These are phyloP conservation scores for Zophobas atratus DNA, from an alignment of 1,140 invertebrate genomes.

Conservation along the genomic window DNA sequence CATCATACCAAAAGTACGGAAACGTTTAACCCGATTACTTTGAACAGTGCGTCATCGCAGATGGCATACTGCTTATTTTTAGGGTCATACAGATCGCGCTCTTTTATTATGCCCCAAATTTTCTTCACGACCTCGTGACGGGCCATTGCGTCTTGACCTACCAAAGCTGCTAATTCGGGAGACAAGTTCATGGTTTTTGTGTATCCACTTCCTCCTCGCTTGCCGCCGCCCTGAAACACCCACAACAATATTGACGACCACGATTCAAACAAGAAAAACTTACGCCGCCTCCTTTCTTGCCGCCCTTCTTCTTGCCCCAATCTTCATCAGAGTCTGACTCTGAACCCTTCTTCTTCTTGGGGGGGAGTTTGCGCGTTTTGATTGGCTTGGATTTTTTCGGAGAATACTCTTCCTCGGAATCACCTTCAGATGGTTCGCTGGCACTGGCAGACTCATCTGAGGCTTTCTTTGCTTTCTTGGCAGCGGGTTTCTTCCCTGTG, in stretches of 20 bases:
- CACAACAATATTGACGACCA: background rate
- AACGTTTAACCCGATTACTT: slow-evolving; percentile 93
- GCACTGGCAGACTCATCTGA: slow-evolving; percentile 74
- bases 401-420: slow-evolving; percentile 79
- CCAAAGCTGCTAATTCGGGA: slow-evolving; percentile 86
- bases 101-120: slow-evolving; percentile 94
- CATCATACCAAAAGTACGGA: slow-evolving; percentile 96
- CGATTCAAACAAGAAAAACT: slow-evolving; percentile 52
- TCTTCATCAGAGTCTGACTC: slow-evolving; percentile 85
- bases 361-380: slow-evolving; percentile 67
- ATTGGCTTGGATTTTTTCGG: slow-evolving; percentile 73
- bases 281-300: slow-evolving; percentile 66
- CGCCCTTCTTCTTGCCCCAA: slow-evolving; percentile 79
- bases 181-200: slow-evolving; percentile 88
- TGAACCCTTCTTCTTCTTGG: slow-evolving; percentile 81
- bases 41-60: slow-evolving; percentile 91
- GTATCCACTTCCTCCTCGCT: slow-evolving; percentile 81
- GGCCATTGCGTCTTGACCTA: slow-evolving; percentile 88
- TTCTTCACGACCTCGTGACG: slow-evolving; percentile 95
- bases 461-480: slow-evolving; percentile 74
- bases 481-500: slow-evolving; percentile 71
- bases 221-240: slow-evolving; percentile 58
- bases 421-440: slow-evolving; percentile 74
- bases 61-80: slow-evolving; percentile 96
- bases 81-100: slow-evolving; percentile 92